Evolutionary conservation across 2,888 invertebrate genomes (phyloP).

Genomic region (Cryptus viduatorius): DNA sequence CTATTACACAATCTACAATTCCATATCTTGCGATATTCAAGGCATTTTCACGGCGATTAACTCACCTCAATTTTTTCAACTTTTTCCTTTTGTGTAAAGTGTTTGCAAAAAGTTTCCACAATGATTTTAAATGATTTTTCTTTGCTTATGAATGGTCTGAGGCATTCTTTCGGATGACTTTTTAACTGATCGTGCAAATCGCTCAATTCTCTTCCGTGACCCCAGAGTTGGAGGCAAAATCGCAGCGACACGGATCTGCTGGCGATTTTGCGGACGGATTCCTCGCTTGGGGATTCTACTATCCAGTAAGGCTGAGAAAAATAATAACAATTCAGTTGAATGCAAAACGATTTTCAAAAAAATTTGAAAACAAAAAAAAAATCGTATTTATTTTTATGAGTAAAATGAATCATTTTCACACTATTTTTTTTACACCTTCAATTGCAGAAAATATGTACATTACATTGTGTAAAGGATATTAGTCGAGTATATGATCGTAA

Average conservation of each 20-base stretch:
- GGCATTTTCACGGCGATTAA: neutral
- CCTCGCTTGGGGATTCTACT: constrained; percentile 91
- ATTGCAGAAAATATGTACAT: too few species aligned
- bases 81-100: constrained; percentile 93
- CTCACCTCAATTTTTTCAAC: constrained; percentile 93
- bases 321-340: constrained; percentile 69
- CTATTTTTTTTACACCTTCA: too few species aligned
- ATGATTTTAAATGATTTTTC: constrained; percentile 92
- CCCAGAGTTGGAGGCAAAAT: constrained; percentile 94
- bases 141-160: constrained; percentile 86
- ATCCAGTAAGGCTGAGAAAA: constrained; percentile 92
- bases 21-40: neutral
- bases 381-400: too few species aligned
- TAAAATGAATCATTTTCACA: too few species aligned
- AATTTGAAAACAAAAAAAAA: too few species aligned
- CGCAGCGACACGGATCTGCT: constrained; percentile 92
- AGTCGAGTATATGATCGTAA: too few species aligned
- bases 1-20: constrained; percentile 46
- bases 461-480: too few species aligned
- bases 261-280: constrained; percentile 90
- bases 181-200: constrained; percentile 89
- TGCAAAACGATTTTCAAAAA: neutral
- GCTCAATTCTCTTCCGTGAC: constrained; percentile 87
- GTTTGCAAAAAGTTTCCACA: constrained; percentile 96
- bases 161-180: constrained; percentile 86